These are phyloP conservation scores for Luperina testacea DNA, from an alignment of 2,888 invertebrate genomes.

Conservation along the genomic window DNA sequence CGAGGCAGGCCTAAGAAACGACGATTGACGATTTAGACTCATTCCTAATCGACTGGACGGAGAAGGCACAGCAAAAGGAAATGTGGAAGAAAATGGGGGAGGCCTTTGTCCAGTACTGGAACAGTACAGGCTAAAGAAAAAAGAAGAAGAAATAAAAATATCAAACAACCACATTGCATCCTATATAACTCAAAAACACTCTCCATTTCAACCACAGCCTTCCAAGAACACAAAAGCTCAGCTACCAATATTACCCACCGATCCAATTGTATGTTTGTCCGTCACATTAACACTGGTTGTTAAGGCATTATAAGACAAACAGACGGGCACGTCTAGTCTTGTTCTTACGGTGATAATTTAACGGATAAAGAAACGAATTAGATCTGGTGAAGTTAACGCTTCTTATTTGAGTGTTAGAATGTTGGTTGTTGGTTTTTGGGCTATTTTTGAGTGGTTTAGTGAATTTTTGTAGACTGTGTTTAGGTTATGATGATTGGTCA, in stretches of 20 bases:
- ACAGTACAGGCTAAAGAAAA: no score
- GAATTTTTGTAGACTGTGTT: constrained; percentile 4
- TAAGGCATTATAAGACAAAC: constrained; percentile 76
- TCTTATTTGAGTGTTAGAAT: constrained; percentile 57
- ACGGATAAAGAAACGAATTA: constrained; percentile 82
- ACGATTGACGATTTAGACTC: no score
- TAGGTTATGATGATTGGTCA: neutral
- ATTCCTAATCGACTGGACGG: no score
- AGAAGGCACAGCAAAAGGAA: no score
- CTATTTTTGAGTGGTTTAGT: constrained; percentile 11
- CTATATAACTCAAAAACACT: neutral
- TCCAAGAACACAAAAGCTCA: constrained; percentile 74
- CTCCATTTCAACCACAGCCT: constrained; percentile 53
- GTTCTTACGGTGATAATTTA: constrained; percentile 81
- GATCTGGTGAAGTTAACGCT: constrained; percentile 74
- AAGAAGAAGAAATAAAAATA: no score
- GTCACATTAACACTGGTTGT: constrained; percentile 73
- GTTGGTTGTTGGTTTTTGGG: constrained; percentile 31
- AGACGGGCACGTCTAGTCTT: constrained; percentile 59
- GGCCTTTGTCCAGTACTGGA: no score
- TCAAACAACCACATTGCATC: neutral
- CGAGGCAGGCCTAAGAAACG: no score
- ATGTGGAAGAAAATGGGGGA: no score
- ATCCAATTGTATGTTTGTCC: constrained; percentile 77
- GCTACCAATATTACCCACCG: constrained; percentile 83